Evolutionary conservation across 2,113 vertebrate species (phyloP).

Genomic region (Sus scrofa): T2T-Sscrofa CM000812.6:244644001-244644500

Average conservation of each 20-base stretch:
- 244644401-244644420: neutral
- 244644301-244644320: neutral
- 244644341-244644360: neutral
- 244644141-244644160: neutral
- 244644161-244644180: slow-evolving; percentile 12
- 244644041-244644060: slow-evolving; percentile 63
- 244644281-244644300: neutral
- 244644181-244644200: neutral
- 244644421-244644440: neutral
- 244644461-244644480: neutral
- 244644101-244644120: slow-evolving; percentile 52
- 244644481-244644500: neutral
- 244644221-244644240: slow-evolving; percentile 1
- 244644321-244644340: neutral
- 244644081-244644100: slow-evolving; percentile 69
- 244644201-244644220: neutral
- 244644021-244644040: slow-evolving; percentile 60
- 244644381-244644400: neutral
- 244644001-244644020: slow-evolving; percentile 76
- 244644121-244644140: slow-evolving; percentile 65
- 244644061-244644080: slow-evolving; percentile 62
- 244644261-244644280: neutral
- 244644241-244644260: slow-evolving; percentile 32
- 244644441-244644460: neutral
- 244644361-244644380: neutral